Evolutionary conservation across 2,113 vertebrate species (phyloP), one percentile per base, ranked within the genome.

Genomic region (Fulica atra): DNA sequence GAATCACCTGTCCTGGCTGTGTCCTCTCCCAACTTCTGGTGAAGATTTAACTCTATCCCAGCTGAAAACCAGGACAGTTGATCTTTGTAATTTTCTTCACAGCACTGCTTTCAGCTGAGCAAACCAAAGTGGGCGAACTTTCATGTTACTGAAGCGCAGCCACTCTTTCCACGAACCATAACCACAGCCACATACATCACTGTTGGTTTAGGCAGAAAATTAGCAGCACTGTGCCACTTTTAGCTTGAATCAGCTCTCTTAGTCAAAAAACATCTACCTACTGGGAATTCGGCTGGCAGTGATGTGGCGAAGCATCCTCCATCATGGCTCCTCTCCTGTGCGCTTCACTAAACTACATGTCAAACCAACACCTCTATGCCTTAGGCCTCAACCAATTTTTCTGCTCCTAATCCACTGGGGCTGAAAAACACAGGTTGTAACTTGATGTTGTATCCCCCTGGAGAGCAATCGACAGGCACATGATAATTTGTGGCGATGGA

Each of bases 371-470:
- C 73, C 95, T 94, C 80, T 89, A 40, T 84, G 77, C 44, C 80
- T 72, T 84, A 61, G 83, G 73, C 94, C 96, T 96, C 96, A 81
- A 89, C 86, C 87, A 88, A 95, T 89, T 94, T 46, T 93, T 80
- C 91, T 93, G 53, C 59, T 92, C 61, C 86, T 88, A 91, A 85
- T 92, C 93, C 94, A 79, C 1, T 31, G 91, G 81, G 86, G 77
- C 83, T 91, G 80, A 92, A 94, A 95, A 93, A 61, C 83, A 89
- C 92, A 89, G 93, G 95, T 92, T 92, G 88, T 50, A 91, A 94
- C 88, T 96, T 65, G 86, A 91, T 70, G 78, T 96, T 96, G 78
- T 84, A 91, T 92, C 44, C 77, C 93, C 93, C 70, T 38, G 38
- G 95, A 94, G 83, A 96, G 80, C 88, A 85, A 96, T 94, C 76